Evolutionary conservation across 2,797 vertebrate species (phyloP).

Genomic region (Chromis chromis): DNA sequence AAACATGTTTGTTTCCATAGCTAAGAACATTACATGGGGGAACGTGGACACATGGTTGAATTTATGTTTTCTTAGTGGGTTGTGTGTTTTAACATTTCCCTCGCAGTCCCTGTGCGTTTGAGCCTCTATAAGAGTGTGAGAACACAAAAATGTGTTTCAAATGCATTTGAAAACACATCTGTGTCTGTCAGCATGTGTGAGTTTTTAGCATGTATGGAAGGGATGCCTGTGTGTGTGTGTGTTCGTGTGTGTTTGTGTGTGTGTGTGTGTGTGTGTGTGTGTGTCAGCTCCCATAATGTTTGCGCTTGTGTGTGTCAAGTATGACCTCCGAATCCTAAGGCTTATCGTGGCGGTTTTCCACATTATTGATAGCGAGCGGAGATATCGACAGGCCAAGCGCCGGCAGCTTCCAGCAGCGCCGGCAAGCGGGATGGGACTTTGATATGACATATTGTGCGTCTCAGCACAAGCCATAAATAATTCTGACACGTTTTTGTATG

Average conservation of each 20-base stretch:
- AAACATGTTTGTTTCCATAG: conserved; percentile 35
- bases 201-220: conserved; percentile 36
- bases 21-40: conserved; percentile 43
- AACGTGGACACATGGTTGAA: conserved; percentile 35
- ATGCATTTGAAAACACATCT: conserved; percentile 48
- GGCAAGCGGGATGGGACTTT: conserved; percentile 92
- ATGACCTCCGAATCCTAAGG: conserved; percentile 91
- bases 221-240: conserved; percentile 10
- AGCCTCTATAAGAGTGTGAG: neutral
- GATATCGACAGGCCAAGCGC: conserved; percentile 97
- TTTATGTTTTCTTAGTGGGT: conserved; percentile 29
- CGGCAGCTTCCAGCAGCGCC: conserved; percentile 79
- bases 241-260: too few species aligned
- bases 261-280: conserved; percentile 34
- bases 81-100: conserved; percentile 33
- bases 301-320: conserved; percentile 69
- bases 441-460: conserved; percentile 99
- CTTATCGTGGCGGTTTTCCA: conserved; percentile 91
- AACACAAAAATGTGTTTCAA: conserved; percentile 22
- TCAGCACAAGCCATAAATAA: conserved; percentile 99
- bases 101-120: neutral
- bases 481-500: conserved; percentile 99
- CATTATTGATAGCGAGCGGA: conserved; percentile 96
- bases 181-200: conserved; percentile 48
- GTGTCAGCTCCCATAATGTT: conserved; percentile 39